These are phyloP conservation scores for Catharus bicknelli DNA, from an alignment of 2,113 vertebrate species.

Conservation along the genomic window DNA sequence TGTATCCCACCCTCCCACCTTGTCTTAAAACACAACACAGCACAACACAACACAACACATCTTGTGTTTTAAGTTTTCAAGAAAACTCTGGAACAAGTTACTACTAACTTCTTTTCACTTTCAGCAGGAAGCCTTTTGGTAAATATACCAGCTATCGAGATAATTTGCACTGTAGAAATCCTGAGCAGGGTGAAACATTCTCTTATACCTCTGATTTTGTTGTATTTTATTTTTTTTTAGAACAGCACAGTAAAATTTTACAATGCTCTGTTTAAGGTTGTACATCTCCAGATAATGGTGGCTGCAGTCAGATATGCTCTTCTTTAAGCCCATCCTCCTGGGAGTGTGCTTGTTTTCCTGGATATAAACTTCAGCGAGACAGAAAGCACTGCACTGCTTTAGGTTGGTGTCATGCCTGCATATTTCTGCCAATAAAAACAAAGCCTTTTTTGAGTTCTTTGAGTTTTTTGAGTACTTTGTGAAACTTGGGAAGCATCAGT, in stretches of 20 bases:
- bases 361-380: conserved; percentile 84
- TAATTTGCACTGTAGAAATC: neutral
- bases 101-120: neutral
- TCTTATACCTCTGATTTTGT: neutral
- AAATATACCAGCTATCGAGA: neutral
- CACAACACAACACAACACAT: no score
- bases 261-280: conserved; percentile 80
- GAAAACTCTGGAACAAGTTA: neutral
- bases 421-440: neutral
- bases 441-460: neutral
- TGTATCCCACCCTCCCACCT: neutral
- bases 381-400: conserved; percentile 79
- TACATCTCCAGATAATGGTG: conserved; percentile 85
- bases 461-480: neutral
- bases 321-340: conserved; percentile 75
- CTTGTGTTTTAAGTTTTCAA: neutral
- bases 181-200: neutral
- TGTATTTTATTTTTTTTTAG: neutral
- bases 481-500: neutral
- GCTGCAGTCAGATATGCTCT: conserved; percentile 89
- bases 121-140: neutral
- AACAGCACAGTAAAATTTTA: conserved; percentile 14
- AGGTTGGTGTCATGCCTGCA: conserved; percentile 73
- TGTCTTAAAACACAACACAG: neutral
- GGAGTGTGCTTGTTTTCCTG: conserved; percentile 87